Base-by-base conservation (phyloP, 2,113 vertebrate genomes). In the Prunella fulvescens region DNA sequence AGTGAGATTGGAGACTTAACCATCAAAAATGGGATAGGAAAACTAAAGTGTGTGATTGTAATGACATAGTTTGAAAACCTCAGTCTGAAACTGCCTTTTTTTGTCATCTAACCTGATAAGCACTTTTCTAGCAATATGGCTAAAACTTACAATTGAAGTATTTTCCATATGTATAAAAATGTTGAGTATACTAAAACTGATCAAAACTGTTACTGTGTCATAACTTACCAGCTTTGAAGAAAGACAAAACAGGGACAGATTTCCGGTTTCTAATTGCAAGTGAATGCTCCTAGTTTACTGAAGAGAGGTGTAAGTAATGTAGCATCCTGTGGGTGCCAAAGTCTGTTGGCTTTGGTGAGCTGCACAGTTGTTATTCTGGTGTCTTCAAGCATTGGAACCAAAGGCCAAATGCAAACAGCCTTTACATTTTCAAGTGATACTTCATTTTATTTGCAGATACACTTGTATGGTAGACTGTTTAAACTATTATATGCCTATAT, bases 371-470 rank as follows among this genome's bases (percentile, higher is more conserved):
- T 97, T 97, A 69, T 87, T 97, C 96, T 92, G 94, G 85, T 97
- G 88, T 98, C 97, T 97, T 98, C 96, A 96, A 96, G 95, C 96
- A 97, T 98, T 98, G 96, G 98, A 98, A 98, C 98, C 97, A 98
- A 98, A 98, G 97, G 97, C 97, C 97, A 97, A 98, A 97, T 95
- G 95, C 95, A 97, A 97, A 97, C 97, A 98, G 96, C 97, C 97
- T 98, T 98, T 97, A 97, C 92, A 80, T 95, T 97, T 97, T 98
- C 96, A 98, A 98, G 82, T 97, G 97, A 84, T 97, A 95, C 95
- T 90, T 97, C 88, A 86, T 96, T 98, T 98, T 97, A 79, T 98
- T 98, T 98, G 91, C 96, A 96, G 97, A 97, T 96, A 97, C 95
- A 97, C 93, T 96, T 97, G 90, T 97, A 94, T 97, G 97, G 97